phyloP scores from a whole-genome alignment of 2,888 invertebrate genomes.

The Tolmerus cingulatus region DNA sequence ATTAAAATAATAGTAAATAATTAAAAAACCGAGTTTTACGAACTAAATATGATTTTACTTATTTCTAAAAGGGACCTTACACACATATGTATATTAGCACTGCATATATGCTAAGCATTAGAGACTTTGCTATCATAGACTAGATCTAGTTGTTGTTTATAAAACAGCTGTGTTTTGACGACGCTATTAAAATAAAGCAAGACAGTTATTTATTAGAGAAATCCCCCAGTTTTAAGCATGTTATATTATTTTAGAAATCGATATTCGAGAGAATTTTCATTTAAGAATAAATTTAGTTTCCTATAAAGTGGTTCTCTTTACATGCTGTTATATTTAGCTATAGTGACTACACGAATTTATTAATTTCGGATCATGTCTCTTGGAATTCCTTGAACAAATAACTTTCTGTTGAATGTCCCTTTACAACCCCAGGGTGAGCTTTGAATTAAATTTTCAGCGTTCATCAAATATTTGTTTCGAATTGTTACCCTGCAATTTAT shows the following conservation, averaged over 20 bases:
- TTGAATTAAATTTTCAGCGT: slow-evolving; percentile 3
- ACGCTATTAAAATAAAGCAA: too few relatives aligned
- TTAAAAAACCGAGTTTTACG: too few relatives aligned
- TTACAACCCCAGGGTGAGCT: background rate
- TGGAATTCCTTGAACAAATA: background rate
- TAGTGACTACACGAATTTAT: background rate
- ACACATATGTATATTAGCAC: too few relatives aligned
- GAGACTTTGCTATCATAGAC: too few relatives aligned
- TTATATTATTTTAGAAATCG: background rate
- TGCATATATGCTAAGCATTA: too few relatives aligned
- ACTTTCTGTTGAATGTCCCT: background rate
- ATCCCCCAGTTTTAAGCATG: background rate
- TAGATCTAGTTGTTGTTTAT: too few relatives aligned
- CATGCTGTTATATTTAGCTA: background rate
- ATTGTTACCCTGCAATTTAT: background rate
- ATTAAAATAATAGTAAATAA: too few relatives aligned
- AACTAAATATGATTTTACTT: too few relatives aligned
- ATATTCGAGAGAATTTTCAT: background rate
- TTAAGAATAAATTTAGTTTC: background rate
- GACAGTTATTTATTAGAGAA: too few relatives aligned
- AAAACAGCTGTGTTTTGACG: too few relatives aligned
- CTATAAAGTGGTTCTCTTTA: background rate
- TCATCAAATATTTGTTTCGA: background rate
- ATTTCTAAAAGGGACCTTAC: too few relatives aligned
- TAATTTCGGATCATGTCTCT: background rate